Conservation (phyloP, 1,140 invertebrate genomes). For the Tribolium madens region DNA sequence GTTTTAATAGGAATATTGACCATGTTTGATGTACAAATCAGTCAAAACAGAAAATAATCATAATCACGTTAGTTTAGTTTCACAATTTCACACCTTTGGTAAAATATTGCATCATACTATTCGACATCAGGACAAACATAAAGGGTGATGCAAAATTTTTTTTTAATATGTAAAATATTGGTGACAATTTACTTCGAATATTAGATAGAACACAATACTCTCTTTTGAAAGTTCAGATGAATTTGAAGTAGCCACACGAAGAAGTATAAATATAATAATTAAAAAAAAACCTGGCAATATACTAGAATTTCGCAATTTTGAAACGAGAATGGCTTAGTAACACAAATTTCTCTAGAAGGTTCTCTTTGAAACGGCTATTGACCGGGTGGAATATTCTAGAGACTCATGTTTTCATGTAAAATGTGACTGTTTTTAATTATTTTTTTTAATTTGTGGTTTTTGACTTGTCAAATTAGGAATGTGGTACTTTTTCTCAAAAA, state of each 20-base stretch:
- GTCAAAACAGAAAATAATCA: too few relatives aligned
- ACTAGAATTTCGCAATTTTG: neutral
- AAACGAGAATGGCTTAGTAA: neutral
- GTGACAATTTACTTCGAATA: neutral
- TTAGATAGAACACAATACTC: too few relatives aligned
- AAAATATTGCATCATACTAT: neutral
- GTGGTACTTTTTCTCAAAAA: too few relatives aligned
- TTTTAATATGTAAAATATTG: neutral
- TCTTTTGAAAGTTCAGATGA: too few relatives aligned
- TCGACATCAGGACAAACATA: too few relatives aligned
- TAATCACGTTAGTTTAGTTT: too few relatives aligned
- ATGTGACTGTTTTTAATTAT: neutral
- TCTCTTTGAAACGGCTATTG: neutral
- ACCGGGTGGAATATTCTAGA: neutral
- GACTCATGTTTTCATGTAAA: neutral
- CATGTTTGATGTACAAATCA: too few relatives aligned
- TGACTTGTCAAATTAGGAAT: neutral
- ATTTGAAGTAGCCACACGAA: too few relatives aligned
- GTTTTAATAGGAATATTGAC: too few relatives aligned
- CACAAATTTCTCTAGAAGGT: neutral
- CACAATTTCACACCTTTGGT: neutral
- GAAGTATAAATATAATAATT: too few relatives aligned
- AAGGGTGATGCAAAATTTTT: neutral
- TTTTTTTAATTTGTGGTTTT: neutral
- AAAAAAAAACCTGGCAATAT: neutral